Evolutionary conservation across 2,888 invertebrate genomes (phyloP).

Genomic region (Dryobota labecula): DNA sequence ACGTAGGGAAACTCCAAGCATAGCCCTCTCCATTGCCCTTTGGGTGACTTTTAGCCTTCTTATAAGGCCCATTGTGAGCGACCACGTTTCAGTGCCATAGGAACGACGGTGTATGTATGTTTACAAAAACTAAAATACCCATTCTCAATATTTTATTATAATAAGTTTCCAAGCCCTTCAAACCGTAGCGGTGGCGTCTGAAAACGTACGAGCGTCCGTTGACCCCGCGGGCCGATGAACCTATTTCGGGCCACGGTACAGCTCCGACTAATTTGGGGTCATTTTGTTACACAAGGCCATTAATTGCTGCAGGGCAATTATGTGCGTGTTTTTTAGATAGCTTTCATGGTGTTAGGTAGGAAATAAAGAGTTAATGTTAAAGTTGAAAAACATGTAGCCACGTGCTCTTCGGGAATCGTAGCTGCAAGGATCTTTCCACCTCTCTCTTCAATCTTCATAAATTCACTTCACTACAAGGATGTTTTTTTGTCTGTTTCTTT

Average conservation of each 20-base stretch:
- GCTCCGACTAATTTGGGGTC: conserved; percentile 73
- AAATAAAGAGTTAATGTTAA: background rate
- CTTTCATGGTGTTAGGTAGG: background rate
- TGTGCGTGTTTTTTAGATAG: conserved; percentile 18
- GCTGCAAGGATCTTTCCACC: no score
- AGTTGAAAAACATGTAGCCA: background rate
- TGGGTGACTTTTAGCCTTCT: no score
- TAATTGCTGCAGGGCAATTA: conserved; percentile 61
- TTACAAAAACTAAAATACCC: background rate
- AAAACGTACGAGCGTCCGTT: conserved; percentile 61
- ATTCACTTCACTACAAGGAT: no score
- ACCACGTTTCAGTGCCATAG: no score
- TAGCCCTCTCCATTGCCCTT: no score
- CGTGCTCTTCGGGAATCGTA: background rate
- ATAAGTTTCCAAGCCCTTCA: conserved; percentile 57
- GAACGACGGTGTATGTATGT: no score
- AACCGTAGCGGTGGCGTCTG: conserved; percentile 53
- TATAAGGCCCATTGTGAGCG: no score
- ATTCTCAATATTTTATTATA: conserved; percentile 26
- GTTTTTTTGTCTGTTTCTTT: no score
- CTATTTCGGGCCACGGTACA: conserved; percentile 68
- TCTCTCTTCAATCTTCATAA: no score
- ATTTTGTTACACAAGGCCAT: conserved; percentile 67
- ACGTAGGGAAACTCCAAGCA: no score
- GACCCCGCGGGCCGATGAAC: conserved; percentile 70